Evolutionary conservation across 2,888 invertebrate species (phyloP), one percentile per base, ranked within the genome.

Genomic region (Lordiphosa andalusiaca): DNA sequence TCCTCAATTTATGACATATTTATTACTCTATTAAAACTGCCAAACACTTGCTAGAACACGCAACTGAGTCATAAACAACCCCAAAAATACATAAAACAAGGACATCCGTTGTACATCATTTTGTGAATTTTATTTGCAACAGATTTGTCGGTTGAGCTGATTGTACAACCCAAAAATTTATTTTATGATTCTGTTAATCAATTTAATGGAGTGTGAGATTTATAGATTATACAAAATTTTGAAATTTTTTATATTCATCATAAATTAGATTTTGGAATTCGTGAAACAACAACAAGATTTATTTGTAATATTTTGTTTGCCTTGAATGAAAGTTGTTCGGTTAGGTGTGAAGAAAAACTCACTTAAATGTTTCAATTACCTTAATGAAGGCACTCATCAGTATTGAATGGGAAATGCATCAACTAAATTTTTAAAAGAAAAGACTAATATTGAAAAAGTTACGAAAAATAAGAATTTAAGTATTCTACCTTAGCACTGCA

Each of bases 21-120:
- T 80, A 76, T 72, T 67, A 57, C 67, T 80, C 58, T 67, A 76
- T 83, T 83, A 67, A 65, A 69, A 55, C 63, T 57, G 52, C 59
- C 59, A 67, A 66, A 53, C 76, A 81, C 70, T 81, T 76, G 73
- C 63, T 55, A 55, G 58, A 65, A 56, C 69, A 57, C 48, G 38
- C 59, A 51, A 51, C 50, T 48, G 33, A 41, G 51, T 50, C 73
- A 42, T 60, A 58, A 75, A 80, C 66, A 36, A 5, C 36, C 44
- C 6, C 23, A 44, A 36, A 48, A 44, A 44, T 48, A 65, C 49
- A 39, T 55, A 50, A 38, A 25, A 13, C 53, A 56, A 50, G 53
- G 48, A 41, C 54, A 57, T 55, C 35, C 53, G 63, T 49, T 49
- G 44, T 40, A 44, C 33, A 41, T 40, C 41, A 56, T 50, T 46